These are phyloP conservation scores for Bembecia ichneumoniformis DNA, from an alignment of 2,888 invertebrate species.

Conservation along the genomic window DNA sequence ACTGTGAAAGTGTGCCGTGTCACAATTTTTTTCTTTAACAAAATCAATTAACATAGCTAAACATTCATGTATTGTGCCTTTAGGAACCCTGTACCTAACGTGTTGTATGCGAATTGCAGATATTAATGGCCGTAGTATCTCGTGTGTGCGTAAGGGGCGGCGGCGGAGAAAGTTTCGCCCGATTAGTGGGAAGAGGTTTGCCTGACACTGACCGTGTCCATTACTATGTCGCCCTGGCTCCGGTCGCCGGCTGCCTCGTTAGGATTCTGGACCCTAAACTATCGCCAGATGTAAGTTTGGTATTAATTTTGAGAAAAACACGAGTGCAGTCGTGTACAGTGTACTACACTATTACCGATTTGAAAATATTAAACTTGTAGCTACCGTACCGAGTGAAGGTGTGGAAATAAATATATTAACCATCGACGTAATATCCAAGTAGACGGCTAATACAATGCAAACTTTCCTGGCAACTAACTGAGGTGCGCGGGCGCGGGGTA, in stretches of 20 bases:
- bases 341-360: too few species aligned
- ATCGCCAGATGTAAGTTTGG: conserved; percentile 2
- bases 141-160: conserved; percentile 80
- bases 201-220: conserved; percentile 63
- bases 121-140: conserved; percentile 85
- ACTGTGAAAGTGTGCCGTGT: too few species aligned
- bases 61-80: too few species aligned
- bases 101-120: conserved; percentile 35
- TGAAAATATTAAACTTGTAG: too few species aligned
- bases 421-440: too few species aligned
- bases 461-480: too few species aligned
- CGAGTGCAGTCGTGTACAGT: too few species aligned
- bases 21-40: not conserved
- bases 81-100: not conserved
- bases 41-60: too few species aligned
- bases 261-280: conserved; percentile 44
- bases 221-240: conserved; percentile 60
- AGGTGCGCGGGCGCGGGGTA: too few species aligned
- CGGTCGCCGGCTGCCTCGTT: conserved; percentile 55
- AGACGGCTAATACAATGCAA: too few species aligned
- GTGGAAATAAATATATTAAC: too few species aligned
- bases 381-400: too few species aligned
- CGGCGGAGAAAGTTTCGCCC: conserved; percentile 52
- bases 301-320: not conserved
- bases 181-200: conserved; percentile 47